phyloP scores from a whole-genome alignment of 2,797 vertebrate species.

The Myiotriccus ornatus region DNA sequence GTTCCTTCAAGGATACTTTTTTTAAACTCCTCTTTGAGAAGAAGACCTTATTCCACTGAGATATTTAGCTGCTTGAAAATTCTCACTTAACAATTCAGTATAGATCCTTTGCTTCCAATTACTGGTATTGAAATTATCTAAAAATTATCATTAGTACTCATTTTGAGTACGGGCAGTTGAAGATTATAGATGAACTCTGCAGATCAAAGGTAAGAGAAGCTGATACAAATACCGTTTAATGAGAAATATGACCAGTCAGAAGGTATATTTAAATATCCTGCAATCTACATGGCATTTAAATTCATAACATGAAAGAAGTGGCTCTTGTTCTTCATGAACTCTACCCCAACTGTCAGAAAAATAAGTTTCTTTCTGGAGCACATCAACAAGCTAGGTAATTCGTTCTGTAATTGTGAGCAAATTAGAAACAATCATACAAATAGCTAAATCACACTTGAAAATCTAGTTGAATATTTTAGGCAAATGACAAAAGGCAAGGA shows the following conservation, averaged over 20 bases:
- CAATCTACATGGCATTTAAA: neutral
- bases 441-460: neutral
- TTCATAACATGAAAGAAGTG: neutral
- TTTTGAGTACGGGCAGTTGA: neutral
- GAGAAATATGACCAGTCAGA: neutral
- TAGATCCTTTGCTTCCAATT: neutral
- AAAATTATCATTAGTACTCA: neutral
- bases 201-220: neutral
- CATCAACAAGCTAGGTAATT: neutral
- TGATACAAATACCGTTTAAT: neutral
- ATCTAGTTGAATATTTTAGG: neutral
- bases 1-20: neutral
- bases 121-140: neutral
- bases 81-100: neutral
- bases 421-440: neutral
- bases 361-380: neutral
- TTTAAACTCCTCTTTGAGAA: neutral
- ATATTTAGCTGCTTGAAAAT: neutral
- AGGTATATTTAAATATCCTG: neutral
- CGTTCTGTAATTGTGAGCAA: neutral
- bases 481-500: neutral
- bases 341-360: neutral
- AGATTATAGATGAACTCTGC: neutral
- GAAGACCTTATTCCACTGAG: neutral
- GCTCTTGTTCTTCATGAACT: neutral